Base-by-base conservation (phyloP, 1,140 invertebrate genomes). In the Melanaphis sacchari region DNA sequence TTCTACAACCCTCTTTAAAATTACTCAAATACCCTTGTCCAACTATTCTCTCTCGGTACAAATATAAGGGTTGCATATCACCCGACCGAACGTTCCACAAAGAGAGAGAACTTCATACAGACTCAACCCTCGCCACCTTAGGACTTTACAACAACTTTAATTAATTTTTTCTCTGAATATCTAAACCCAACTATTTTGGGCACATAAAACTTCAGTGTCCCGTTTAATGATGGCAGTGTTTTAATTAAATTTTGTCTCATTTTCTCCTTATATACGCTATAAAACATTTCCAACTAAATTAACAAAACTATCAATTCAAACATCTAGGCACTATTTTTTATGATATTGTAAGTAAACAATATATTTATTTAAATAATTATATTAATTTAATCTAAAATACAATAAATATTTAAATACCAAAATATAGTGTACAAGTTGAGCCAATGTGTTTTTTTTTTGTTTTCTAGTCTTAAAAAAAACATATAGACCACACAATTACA, bases 151-250 rank as follows among this genome's bases (percentile, higher is more conserved):
- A 89, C 87, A 90, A 59, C 88, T 90, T 90, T 54, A 90, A 90
- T 90, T 52, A 54, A 90, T 88, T 90, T 89, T 90, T 90, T 90
- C 84, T 43, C 88, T 89, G 49, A 38, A 89, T 89, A 90, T 90
- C 49, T 38, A 40, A 52, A 90, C 40, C 49, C 36, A 40, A 90
- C 88, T 88, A 88, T 90, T 59, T 54, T 26, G 6, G 41, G 49
- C 36, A 4, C 9, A 54, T 90, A 49, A 90, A 54, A 90, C 49
- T 38, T 1, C 36, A 52, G n/a, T 54, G 24, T 54, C 36, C 46
- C 24, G 49, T 54, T 90, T 3, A 90, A 90, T 18, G 24, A 90
- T 46, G 82, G 26, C 24, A 85, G n/a, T 22, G n/a, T 88, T 88
- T 88, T 88, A 88, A 88, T 88, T 88, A 88, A 88, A 88, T 88